phyloP scores from a whole-genome alignment of 2,888 invertebrate genomes.

The Danaus chrysippus region DNA sequence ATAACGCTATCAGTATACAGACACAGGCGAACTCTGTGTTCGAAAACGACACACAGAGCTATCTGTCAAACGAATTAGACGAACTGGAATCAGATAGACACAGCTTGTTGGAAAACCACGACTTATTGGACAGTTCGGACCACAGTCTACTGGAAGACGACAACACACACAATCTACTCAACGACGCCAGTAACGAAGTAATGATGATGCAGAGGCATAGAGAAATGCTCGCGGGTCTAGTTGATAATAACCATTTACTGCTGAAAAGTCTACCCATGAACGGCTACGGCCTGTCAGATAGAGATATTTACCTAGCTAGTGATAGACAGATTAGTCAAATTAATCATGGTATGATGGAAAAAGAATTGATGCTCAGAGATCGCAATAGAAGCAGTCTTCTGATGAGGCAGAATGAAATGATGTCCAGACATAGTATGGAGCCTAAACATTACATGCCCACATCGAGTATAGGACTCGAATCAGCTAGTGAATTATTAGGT shows the following conservation, averaged over 20 bases:
- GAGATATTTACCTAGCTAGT: constrained; percentile 62
- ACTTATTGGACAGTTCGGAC: constrained; percentile 67
- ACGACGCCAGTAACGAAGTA: constrained; percentile 59
- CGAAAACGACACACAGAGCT: constrained; percentile 59
- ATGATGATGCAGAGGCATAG: constrained; percentile 67
- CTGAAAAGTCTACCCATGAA: constrained; percentile 61
- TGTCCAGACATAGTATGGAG: constrained; percentile 60
- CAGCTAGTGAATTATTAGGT: constrained; percentile 76
- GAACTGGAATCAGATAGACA: constrained; percentile 74
- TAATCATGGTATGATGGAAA: constrained; percentile 61
- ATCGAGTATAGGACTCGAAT: constrained; percentile 67
- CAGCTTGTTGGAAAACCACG: constrained; percentile 70
- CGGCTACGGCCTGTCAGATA: constrained; percentile 65
- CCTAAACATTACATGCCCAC: constrained; percentile 66
- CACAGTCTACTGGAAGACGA: constrained; percentile 70
- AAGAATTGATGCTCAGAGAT: constrained; percentile 59
- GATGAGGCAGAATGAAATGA: constrained; percentile 65
- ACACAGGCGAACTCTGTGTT: constrained; percentile 49
- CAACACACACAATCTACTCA: constrained; percentile 60
- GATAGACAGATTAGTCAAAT: constrained; percentile 69
- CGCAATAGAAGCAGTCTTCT: constrained; percentile 61
- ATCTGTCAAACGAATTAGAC: constrained; percentile 65
- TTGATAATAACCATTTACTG: constrained; percentile 59
- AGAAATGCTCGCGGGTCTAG: constrained; percentile 63
- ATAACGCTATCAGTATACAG: constrained; percentile 34